Percentiles rank a stretch among this genome's conserved stretches.
These are phyloP conservation scores for Numenius arquata DNA, from an alignment of 2,113 vertebrate species.

Conservation along the genomic window DNA sequence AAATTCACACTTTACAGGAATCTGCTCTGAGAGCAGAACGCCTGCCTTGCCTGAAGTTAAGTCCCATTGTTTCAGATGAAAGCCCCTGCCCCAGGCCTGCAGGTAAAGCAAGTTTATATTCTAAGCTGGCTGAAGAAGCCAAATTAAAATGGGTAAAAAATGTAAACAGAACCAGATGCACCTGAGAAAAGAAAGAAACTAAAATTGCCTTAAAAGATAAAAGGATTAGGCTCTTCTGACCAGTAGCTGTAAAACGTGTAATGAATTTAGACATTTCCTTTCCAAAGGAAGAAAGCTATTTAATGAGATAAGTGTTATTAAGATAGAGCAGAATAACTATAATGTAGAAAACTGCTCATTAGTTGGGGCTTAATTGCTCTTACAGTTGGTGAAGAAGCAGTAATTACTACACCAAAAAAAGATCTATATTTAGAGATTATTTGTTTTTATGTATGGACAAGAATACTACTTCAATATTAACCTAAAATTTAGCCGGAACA, in stretches of 20 bases:
- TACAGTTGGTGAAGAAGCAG: slow-evolving; percentile 25
- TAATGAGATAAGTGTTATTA: slow-evolving; percentile 36
- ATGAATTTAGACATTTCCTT: slow-evolving; percentile 7
- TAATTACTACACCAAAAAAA: slow-evolving; percentile 55
- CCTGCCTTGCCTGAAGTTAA: neutral
- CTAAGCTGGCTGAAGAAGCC: neutral
- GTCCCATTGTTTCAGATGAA: neutral
- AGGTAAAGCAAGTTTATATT: neutral
- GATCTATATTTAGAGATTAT: neutral
- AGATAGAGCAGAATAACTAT: slow-evolving; percentile 37
- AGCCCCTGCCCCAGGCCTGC: neutral
- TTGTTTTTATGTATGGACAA: neutral
- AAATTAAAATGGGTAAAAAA: neutral
- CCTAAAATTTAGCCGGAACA: neutral
- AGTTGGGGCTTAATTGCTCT: slow-evolving; percentile 58
- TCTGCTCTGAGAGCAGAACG: neutral
- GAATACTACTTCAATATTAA: slow-evolving; percentile 5
- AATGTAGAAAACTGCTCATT: slow-evolving; percentile 50
- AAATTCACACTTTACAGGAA: neutral
- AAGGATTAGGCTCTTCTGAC: slow-evolving; percentile 5
- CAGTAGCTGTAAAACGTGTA: neutral
- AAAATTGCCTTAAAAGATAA: slow-evolving; percentile 16
- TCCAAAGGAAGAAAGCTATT: slow-evolving; percentile 13
- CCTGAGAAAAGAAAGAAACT: neutral
- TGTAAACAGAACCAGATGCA: neutral